Conservation (phyloP, 2,797 vertebrate species). For the Champsocephalus gunnari region DNA sequence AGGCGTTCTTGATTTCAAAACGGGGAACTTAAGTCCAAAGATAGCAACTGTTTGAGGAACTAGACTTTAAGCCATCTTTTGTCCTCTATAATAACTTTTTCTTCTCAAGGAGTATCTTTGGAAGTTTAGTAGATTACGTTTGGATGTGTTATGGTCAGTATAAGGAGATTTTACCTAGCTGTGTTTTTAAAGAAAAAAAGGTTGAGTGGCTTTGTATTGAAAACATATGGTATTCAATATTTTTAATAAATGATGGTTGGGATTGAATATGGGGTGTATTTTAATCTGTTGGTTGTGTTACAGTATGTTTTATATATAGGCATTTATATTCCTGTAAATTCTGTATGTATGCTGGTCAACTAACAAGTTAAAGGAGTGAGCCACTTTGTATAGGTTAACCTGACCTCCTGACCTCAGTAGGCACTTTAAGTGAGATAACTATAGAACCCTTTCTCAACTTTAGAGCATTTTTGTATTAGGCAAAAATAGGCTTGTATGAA, state of each 20-base stretch:
- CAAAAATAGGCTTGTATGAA: neutral
- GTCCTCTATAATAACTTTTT: neutral
- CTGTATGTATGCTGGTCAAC: no score
- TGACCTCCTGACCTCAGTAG: slow-evolving; percentile 18
- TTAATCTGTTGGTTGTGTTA: neutral
- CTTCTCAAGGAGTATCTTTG: no score
- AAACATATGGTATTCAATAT: neutral
- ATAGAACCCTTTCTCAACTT: neutral
- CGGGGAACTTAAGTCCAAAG: neutral
- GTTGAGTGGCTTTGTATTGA: neutral
- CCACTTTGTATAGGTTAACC: neutral
- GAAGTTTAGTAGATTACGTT: no score
- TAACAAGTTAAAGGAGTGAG: neutral
- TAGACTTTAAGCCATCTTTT: neutral
- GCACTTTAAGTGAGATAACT: neutral
- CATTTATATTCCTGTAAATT: neutral
- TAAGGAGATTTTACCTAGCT: neutral
- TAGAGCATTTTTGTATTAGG: neutral
- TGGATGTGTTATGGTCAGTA: neutral
- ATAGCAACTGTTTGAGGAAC: neutral
- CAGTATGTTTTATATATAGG: neutral
- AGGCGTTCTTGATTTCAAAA: neutral
- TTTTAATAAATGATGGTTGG: neutral
- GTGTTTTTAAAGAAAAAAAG: neutral
- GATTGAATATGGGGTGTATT: neutral